phyloP scores from a whole-genome alignment of 2,113 vertebrate genomes.

The Zapus hudsonius region DNA sequence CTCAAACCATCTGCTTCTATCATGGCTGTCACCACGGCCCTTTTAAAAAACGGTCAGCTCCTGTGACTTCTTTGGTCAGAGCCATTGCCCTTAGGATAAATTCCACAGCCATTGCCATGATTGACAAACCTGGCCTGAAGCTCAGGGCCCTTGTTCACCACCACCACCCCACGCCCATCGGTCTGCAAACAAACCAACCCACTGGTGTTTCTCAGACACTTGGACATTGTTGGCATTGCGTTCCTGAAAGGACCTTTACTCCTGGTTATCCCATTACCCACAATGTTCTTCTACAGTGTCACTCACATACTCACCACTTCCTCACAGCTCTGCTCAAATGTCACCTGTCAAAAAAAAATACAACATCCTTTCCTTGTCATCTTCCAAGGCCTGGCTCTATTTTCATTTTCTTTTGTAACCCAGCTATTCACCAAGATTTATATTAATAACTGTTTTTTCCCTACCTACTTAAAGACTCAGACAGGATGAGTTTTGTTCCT shows the following conservation, averaged over 20 bases:
- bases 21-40: not conserved
- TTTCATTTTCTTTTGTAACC: not conserved
- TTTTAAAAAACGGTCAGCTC: not conserved
- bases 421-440: not conserved
- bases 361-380: no score
- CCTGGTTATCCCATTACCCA: not conserved
- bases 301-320: not conserved
- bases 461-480: not conserved
- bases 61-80: not conserved
- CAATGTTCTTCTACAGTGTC: not conserved
- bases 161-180: fast-evolving
- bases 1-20: not conserved
- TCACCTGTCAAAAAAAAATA: not conserved
- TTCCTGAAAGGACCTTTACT: not conserved
- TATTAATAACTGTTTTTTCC: not conserved
- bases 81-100: not conserved
- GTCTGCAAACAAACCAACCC: not conserved
- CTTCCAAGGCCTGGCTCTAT: not conserved
- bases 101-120: not conserved
- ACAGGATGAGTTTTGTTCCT: not conserved
- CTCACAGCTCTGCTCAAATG: not conserved
- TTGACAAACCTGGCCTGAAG: not conserved
- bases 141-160: no score
- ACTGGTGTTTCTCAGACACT: not conserved
- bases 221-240: no score